These are phyloP conservation scores for Streblospio benedicti DNA, from an alignment of 1,140 invertebrate species.

Conservation along the genomic window DNA sequence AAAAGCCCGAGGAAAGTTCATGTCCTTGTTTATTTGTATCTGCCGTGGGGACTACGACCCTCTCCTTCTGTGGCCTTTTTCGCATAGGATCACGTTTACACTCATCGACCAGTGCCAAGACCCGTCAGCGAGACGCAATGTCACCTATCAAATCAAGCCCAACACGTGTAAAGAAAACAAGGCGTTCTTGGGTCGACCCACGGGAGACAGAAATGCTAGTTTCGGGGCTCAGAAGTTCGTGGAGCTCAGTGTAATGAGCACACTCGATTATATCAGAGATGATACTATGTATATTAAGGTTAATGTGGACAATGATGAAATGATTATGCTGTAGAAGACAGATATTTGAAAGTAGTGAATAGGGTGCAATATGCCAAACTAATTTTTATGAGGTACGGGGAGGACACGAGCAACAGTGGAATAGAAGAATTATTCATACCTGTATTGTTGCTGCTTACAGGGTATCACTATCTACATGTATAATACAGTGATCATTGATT, in stretches of 20 bases:
- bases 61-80: conserved; percentile 82
- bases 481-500: too few species aligned
- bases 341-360: too few species aligned
- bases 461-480: too few species aligned
- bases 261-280: conserved; percentile 67
- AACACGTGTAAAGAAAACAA: conserved; percentile 37
- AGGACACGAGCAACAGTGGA: too few species aligned
- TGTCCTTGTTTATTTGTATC: conserved; percentile 88
- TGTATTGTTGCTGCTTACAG: too few species aligned
- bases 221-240: conserved; percentile 46
- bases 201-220: conserved; percentile 39
- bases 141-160: conserved; percentile 39
- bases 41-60: conserved; percentile 86
- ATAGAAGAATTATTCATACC: too few species aligned
- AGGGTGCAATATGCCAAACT: too few species aligned
- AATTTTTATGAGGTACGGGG: too few species aligned
- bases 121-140: conserved; percentile 42
- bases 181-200: conserved; percentile 39
- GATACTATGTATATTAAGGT: conserved; percentile 84
- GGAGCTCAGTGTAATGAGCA: conserved; percentile 27
- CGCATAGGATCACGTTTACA: conserved; percentile 82
- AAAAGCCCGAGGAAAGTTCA: conserved; percentile 63
- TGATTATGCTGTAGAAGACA: conserved; percentile 28
- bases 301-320: conserved; percentile 61
- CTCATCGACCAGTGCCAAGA: conserved; percentile 77